Evolutionary conservation across 2,888 invertebrate species (phyloP), one percentile per base, ranked within the genome.

Genomic region (Archaeoteleia sp.): DNA sequence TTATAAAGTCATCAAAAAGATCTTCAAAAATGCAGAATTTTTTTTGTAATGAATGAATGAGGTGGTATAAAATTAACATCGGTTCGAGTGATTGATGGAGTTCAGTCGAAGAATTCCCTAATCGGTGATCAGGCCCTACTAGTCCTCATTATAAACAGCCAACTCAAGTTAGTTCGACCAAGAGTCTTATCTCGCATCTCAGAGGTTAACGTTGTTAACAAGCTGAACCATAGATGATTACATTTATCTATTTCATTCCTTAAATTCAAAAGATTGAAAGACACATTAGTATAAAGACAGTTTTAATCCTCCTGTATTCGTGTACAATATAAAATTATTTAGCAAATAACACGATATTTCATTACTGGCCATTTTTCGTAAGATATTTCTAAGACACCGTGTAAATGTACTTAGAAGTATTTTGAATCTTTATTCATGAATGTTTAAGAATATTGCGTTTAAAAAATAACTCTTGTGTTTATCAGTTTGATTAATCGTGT

Each of bases 61-160:
- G n/a, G 35, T 25, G 10, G 20, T 25, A 37, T 17, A 43, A 72
- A 48, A 48, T 71, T 65, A 61, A 67, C 70, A 30, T 29, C 45
- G 53, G 42, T 32, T 42, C 14, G 13, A 69, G 75, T 82, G 82
- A 82, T 82, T 76, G 82, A 82, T 82, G 78, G 75, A 77, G 76
- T 77, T 77, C 74, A 75, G 70, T 51, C 69, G 71, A 77, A 78
- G 82, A 81, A 82, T 82, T 76, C 74, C 74, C 79, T 82, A 82
- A 82, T 82, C 82, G 82, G 76, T 74, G 79, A 82, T 82, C 82
- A 72, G 71, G 73, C 71, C 74, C 77, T 72, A 74, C 68, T 75
- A 74, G 60, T 71, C 58, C 78, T 78, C 78, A 78, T 79, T 78
- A 79, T 79, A 74, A 79, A 69, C 71, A 70, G 43, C 13, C 54